phyloP scores from a whole-genome alignment of 1,140 invertebrate species.

The Formica exsecta region DNA sequence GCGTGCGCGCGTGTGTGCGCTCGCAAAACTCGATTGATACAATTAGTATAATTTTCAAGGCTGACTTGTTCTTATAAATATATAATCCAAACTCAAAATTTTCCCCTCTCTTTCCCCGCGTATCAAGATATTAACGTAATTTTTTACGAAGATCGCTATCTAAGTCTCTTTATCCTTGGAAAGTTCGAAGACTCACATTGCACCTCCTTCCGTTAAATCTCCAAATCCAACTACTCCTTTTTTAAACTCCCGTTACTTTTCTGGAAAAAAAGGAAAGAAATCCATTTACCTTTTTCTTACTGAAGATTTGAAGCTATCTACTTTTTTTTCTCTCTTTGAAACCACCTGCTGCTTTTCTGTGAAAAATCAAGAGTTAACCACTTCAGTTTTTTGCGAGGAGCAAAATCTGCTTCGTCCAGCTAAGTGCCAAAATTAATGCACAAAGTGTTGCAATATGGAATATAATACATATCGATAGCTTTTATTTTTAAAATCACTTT shows the following conservation, averaged over 20 bases:
- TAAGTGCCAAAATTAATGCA: conserved; percentile 25
- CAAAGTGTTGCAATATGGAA: background rate
- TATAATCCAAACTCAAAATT: background rate
- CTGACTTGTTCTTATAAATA: background rate
- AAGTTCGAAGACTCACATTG: conserved; percentile 38
- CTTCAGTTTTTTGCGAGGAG: conserved; percentile 22
- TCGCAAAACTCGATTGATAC: background rate
- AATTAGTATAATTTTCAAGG: background rate
- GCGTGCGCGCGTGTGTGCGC: too few species aligned
- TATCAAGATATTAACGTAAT: background rate
- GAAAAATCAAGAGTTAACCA: conserved; percentile 53
- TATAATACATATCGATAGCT: background rate
- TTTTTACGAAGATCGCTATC: background rate
- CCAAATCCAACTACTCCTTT: conserved; percentile 28
- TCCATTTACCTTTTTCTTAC: conserved; percentile 53
- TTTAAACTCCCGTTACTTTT: conserved; percentile 12
- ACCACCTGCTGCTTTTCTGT: conserved; percentile 58
- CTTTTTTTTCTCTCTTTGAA: conserved; percentile 10
- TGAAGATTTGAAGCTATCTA: conserved; percentile 45
- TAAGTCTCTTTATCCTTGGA: conserved; percentile 8
- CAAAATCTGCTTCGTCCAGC: background rate
- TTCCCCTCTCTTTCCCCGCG: too few species aligned
- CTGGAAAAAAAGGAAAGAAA: conserved; percentile 31
- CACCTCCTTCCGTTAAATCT: conserved; percentile 33
- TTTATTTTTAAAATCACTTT: background rate